phyloP scores from a whole-genome alignment of 1,140 invertebrate genomes.

The Drosophila chauvacae region DNA sequence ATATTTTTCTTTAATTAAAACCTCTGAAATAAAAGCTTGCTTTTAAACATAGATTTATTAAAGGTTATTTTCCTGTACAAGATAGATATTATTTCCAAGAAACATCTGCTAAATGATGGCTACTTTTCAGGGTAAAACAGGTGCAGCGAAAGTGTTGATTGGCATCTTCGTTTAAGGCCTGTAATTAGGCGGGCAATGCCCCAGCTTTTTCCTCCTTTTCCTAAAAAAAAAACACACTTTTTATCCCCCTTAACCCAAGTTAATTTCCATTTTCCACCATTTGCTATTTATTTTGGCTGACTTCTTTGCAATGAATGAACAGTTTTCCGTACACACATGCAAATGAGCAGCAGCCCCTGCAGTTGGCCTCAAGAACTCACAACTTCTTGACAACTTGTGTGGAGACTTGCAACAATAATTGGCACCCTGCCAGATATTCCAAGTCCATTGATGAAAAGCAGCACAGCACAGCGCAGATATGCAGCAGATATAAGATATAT shows the following conservation, averaged over 20 bases:
- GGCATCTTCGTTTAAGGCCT: slow-evolving; percentile 63
- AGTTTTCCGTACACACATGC: slow-evolving; percentile 50
- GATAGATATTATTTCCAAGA: too few species aligned
- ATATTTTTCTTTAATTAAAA: background rate
- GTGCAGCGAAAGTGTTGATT: slow-evolving; percentile 61
- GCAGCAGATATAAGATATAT: slow-evolving; percentile 12
- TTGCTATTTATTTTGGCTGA: slow-evolving; percentile 23
- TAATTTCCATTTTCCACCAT: slow-evolving; percentile 13
- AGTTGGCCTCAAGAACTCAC: slow-evolving; percentile 45
- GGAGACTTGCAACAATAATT: slow-evolving; percentile 73
- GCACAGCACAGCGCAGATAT: slow-evolving; percentile 2
- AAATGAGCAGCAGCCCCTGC: slow-evolving; percentile 11
- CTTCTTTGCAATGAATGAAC: slow-evolving; percentile 66
- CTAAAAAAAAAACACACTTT: slow-evolving; percentile 21
- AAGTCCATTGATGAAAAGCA: slow-evolving; percentile 77
- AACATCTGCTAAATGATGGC: background rate
- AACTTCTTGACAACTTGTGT: slow-evolving; percentile 57
- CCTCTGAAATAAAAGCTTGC: background rate
- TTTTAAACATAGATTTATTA: background rate
- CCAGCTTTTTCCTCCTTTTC: slow-evolving; percentile 11
- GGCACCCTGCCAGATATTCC: slow-evolving; percentile 63
- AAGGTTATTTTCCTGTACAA: background rate
- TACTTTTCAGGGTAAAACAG: slow-evolving; percentile 6
- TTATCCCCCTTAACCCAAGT: background rate
- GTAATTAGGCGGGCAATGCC: slow-evolving; percentile 78